Percentiles rank a stretch among this genome's conserved stretches.
Conservation (phyloP, 2,797 vertebrate species). For the Manis crassicaudata region DNA sequence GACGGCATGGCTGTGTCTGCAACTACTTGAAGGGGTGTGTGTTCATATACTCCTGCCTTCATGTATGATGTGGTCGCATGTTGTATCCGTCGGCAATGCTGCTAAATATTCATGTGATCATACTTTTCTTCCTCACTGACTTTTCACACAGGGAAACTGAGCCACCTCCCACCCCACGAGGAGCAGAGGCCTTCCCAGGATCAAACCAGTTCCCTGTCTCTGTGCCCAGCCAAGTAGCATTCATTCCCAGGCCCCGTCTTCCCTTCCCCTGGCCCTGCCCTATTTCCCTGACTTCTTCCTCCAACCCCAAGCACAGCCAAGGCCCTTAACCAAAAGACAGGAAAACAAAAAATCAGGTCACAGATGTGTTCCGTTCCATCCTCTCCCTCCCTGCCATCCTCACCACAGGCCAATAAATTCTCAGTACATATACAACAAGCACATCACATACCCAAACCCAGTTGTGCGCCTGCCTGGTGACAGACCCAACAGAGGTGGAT, state of each 20-base stretch:
- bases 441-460: not conserved
- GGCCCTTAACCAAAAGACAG: conserved; percentile 36
- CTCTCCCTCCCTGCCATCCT: not conserved
- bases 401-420: conserved; percentile 13
- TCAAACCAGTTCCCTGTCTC: not conserved
- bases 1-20: not conserved
- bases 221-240: not conserved
- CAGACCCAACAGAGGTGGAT: not conserved
- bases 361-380: conserved; percentile 65
- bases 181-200: not conserved
- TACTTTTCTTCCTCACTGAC: not conserved
- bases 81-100: not conserved
- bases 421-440: conserved; percentile 21
- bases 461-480: not conserved
- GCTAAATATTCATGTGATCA: not conserved
- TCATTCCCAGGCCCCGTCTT: not conserved
- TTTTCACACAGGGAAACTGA: not conserved
- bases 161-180: not conserved
- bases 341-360: conserved; percentile 74
- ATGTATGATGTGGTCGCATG: fast-evolving
- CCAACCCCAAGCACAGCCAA: conserved; percentile 11
- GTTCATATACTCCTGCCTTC: not conserved
- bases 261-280: not conserved
- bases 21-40: fast-evolving
- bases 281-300: not conserved